Evolutionary conservation across 2,888 invertebrate species (phyloP).

Genomic region (Amphiduros pacificus): DNA sequence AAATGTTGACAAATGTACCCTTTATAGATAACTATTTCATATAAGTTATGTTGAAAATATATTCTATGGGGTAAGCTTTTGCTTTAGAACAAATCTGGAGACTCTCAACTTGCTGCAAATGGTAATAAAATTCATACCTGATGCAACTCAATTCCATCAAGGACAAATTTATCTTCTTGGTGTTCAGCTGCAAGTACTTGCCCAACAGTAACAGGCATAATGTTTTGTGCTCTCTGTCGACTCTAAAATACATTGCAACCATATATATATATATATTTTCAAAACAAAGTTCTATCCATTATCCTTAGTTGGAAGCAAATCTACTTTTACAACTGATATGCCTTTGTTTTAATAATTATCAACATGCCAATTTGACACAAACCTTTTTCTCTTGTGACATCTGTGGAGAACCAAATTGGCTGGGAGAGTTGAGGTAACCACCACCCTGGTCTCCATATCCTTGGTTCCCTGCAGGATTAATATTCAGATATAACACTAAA

Average conservation of each 20-base stretch:
- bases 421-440: constrained; percentile 25
- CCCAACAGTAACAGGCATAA: constrained; percentile 50
- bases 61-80: too few relatives aligned
- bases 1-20: too few relatives aligned
- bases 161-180: constrained; percentile 46
- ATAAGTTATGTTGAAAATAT: too few relatives aligned
- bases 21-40: neutral
- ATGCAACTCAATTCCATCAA: constrained; percentile 41
- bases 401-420: neutral
- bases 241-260: neutral
- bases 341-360: too few relatives aligned
- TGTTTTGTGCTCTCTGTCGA: constrained; percentile 31
- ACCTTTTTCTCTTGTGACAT: constrained; percentile 22
- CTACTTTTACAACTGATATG: too few relatives aligned
- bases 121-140: constrained; percentile 24
- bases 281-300: too few relatives aligned
- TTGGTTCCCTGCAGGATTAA: neutral
- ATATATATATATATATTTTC: too few relatives aligned
- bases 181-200: constrained; percentile 46
- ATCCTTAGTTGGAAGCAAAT: too few relatives aligned
- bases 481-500: too few relatives aligned
- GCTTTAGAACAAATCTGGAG: too few relatives aligned
- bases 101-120: neutral
- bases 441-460: constrained; percentile 25
- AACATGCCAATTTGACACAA: neutral